Evolutionary conservation across 1,140 invertebrate species (phyloP).

Genomic region (Parasteatoda tepidariorum): DNA sequence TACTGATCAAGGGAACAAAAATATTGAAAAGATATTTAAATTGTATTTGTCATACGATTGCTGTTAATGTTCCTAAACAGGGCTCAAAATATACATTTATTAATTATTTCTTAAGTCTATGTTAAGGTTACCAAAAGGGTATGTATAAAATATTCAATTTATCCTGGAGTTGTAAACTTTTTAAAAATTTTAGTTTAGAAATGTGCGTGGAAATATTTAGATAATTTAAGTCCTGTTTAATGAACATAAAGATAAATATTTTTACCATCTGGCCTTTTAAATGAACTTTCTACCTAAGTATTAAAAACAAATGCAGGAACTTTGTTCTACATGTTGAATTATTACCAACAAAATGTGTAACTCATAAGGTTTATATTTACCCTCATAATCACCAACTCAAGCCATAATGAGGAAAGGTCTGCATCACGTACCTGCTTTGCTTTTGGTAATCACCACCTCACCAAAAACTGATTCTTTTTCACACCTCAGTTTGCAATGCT

Average conservation of each 20-base stretch:
- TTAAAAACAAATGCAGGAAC: conserved; percentile 20
- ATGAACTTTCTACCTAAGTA: conserved; percentile 58
- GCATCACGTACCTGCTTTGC: conserved; percentile 34
- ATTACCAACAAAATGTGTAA: conserved; percentile 29
- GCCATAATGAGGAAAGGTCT: no score
- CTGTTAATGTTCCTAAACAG: conserved; percentile 54
- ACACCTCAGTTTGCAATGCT: background rate
- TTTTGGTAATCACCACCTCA: background rate
- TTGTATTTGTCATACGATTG: conserved; percentile 52
- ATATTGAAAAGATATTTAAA: conserved; percentile 49
- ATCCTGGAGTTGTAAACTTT: no score
- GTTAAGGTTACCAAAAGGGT: no score
- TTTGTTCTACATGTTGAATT: conserved; percentile 42
- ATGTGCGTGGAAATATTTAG: background rate
- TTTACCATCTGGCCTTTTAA: conserved; percentile 55
- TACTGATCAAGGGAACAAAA: conserved; percentile 24
- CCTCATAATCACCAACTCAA: no score
- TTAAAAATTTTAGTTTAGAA: conserved; percentile 8
- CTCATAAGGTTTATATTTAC: conserved; percentile 33
- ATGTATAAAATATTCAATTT: no score
- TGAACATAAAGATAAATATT: conserved; percentile 48
- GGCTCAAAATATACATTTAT: conserved; percentile 19
- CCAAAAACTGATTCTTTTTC: background rate
- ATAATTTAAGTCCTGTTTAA: conserved; percentile 50
- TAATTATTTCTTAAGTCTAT: no score